These are phyloP conservation scores for Capitella teleta DNA, from an alignment of 1,140 invertebrate species.

Conservation along the genomic window DNA sequence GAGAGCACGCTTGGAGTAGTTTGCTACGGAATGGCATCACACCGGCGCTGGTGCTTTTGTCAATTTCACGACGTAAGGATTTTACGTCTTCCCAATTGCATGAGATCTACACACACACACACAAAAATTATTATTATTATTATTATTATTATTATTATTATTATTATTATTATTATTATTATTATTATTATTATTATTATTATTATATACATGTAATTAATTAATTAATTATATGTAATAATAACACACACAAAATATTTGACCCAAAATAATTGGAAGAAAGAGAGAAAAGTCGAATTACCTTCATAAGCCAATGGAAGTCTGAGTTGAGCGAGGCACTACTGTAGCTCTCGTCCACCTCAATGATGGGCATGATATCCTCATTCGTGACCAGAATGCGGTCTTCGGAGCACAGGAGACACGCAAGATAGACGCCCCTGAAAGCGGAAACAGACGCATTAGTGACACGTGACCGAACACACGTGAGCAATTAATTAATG, in stretches of 20 bases:
- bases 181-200: too few relatives aligned
- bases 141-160: too few relatives aligned
- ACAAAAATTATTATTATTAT: too few relatives aligned
- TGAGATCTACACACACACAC: conserved; percentile 51
- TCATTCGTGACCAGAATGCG: conserved; percentile 90
- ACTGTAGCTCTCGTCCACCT: conserved; percentile 90
- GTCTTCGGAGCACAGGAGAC: conserved; percentile 85
- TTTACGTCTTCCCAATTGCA: conserved; percentile 95
- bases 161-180: too few relatives aligned
- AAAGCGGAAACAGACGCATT: conserved; percentile 27
- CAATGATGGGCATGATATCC: conserved; percentile 88
- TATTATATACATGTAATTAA: too few relatives aligned
- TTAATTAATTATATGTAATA: too few relatives aligned
- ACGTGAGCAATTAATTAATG: too few relatives aligned
- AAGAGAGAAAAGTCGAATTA: too few relatives aligned
- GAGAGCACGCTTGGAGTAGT: conserved; percentile 73
- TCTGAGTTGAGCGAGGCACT: conserved; percentile 73
- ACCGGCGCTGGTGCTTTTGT: conserved; percentile 78
- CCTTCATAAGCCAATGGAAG: conserved; percentile 96
- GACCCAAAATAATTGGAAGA: too few relatives aligned
- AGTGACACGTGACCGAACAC: too few relatives aligned
- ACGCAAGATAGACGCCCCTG: conserved; percentile 84
- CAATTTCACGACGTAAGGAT: conserved; percentile 76
- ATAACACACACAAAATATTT: too few relatives aligned
- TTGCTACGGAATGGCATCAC: conserved; percentile 81